phyloP scores from a whole-genome alignment of 2,888 invertebrate species.

The Drosophila algonquin region DNA sequence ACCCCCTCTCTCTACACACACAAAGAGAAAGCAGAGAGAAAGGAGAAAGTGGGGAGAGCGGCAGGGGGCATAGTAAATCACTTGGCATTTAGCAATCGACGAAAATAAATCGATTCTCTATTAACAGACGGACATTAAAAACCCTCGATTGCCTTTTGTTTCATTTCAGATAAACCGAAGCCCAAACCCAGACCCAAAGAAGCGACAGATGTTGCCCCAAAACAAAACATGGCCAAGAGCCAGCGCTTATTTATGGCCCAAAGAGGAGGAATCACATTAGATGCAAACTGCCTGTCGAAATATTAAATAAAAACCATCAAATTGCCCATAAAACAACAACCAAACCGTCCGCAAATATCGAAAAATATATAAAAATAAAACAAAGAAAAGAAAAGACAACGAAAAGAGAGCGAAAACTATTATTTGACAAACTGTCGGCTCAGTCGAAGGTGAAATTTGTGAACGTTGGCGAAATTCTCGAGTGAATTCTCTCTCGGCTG shows the following conservation, averaged over 20 bases:
- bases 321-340: slow-evolving; percentile 57
- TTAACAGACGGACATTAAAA: slow-evolving; percentile 74
- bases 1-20: background rate
- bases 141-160: slow-evolving; percentile 68
- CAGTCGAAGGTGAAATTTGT: slow-evolving; percentile 46
- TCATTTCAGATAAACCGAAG: slow-evolving; percentile 70
- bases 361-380: slow-evolving; percentile 17
- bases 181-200: slow-evolving; percentile 7
- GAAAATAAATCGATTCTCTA: slow-evolving; percentile 78
- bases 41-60: slow-evolving; percentile 6
- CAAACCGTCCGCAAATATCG: slow-evolving; percentile 42
- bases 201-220: slow-evolving; percentile 62
- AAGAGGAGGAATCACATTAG: slow-evolving; percentile 41
- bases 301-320: slow-evolving; percentile 53
- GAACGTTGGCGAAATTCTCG: slow-evolving; percentile 51
- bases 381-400: background rate
- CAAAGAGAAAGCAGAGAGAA: slow-evolving; percentile 9
- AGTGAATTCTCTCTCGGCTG: background rate
- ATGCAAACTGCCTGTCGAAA: slow-evolving; percentile 41
- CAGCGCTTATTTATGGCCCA: slow-evolving; percentile 51
- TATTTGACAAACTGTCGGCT: slow-evolving; percentile 44
- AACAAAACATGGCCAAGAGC: slow-evolving; percentile 54
- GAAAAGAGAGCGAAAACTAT: slow-evolving; percentile 31
- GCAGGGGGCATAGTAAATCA: slow-evolving; percentile 56
- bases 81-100: slow-evolving; percentile 70